phyloP scores from a whole-genome alignment of 2,113 vertebrate genomes.

The Ochotona princeps region DNA sequence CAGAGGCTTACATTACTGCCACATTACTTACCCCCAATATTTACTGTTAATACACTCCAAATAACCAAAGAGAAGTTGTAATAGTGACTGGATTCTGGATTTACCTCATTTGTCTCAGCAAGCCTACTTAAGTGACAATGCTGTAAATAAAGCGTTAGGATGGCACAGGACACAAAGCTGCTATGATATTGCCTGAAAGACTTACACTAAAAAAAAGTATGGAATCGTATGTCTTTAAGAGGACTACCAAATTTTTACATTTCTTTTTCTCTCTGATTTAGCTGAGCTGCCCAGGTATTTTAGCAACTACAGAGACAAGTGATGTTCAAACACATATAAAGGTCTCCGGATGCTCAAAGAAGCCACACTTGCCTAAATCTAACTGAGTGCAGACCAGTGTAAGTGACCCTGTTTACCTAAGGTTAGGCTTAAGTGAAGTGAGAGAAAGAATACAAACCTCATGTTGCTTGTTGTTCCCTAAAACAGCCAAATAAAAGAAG shows the following conservation, averaged over 20 bases:
- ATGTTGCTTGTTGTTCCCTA: background rate
- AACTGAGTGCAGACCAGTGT: background rate
- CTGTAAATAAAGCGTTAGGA: background rate
- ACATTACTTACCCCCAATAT: background rate
- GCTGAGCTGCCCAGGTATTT: background rate
- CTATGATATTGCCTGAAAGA: conserved; percentile 20
- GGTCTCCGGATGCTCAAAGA: background rate
- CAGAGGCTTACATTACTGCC: background rate
- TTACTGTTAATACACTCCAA: background rate
- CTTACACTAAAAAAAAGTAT: background rate
- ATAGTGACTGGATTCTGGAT: background rate
- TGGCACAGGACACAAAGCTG: background rate
- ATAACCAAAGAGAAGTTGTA: background rate
- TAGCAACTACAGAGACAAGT: background rate
- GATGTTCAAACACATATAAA: background rate
- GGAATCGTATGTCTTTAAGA: background rate
- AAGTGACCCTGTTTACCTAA: background rate
- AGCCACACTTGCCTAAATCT: background rate
- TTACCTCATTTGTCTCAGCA: background rate
- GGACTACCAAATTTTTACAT: background rate
- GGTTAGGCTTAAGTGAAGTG: background rate
- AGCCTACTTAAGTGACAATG: background rate
- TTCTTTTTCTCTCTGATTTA: background rate
- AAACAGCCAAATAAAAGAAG: background rate
- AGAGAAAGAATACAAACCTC: background rate